Conservation (phyloP, 2,113 vertebrate species). For the Pimephales promelas region DNA sequence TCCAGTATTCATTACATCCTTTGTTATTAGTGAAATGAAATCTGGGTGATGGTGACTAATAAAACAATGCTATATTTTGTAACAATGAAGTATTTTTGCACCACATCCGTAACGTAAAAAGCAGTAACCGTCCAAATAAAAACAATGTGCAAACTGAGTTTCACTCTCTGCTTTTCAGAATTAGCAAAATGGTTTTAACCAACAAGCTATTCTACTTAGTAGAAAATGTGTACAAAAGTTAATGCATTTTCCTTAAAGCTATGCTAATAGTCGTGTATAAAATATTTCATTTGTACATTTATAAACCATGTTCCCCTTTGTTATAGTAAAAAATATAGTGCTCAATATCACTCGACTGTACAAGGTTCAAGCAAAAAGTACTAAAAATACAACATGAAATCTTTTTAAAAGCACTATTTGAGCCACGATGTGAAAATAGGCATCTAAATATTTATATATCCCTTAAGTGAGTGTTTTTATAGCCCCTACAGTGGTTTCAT, state of each 20-base stretch:
- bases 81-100: background rate
- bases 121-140: background rate
- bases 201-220: constrained; percentile 80
- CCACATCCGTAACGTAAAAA: background rate
- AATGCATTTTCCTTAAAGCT: constrained; percentile 71
- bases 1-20: constrained; percentile 7
- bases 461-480: constrained; percentile 20
- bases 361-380: constrained; percentile 68
- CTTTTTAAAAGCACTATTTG: constrained; percentile 63
- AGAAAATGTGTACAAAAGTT: constrained; percentile 80
- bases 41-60: background rate
- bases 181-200: constrained; percentile 48
- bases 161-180: constrained; percentile 58
- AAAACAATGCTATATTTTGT: background rate
- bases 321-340: constrained; percentile 78
- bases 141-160: constrained; percentile 15
- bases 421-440: constrained; percentile 61
- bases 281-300: constrained; percentile 83
- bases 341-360: constrained; percentile 74
- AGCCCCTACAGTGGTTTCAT: constrained; percentile 36
- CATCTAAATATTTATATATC: constrained; percentile 54
- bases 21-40: background rate
- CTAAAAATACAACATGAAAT: constrained; percentile 67
- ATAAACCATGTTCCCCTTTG: constrained; percentile 74
- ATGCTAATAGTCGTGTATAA: constrained; percentile 84